Conservation (phyloP, 1,140 invertebrate species). For the Drosophila sucinea region DNA sequence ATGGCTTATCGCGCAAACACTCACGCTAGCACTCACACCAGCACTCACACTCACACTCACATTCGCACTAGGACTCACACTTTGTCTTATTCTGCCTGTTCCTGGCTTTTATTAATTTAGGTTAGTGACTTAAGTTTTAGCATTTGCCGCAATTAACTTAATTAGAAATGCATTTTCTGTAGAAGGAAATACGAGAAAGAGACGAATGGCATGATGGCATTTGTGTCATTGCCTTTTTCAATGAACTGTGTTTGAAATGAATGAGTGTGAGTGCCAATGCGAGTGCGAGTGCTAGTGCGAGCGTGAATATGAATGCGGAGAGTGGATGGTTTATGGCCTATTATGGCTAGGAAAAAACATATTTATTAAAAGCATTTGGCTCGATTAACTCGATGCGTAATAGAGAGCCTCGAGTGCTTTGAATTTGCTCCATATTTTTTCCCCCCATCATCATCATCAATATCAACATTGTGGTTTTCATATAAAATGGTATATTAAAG, state of each 20-base stretch:
- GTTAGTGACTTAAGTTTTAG: conserved; percentile 80
- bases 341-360: conserved; percentile 14
- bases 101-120: conserved; percentile 74
- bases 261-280: background rate
- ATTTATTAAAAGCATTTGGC: conserved; percentile 22
- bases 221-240: conserved; percentile 22
- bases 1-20: background rate
- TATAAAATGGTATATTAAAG: too few relatives aligned
- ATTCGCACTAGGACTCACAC: background rate
- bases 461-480: background rate
- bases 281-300: background rate
- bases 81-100: conserved; percentile 1
- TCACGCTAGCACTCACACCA: background rate
- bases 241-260: conserved; percentile 12
- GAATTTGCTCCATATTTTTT: background rate
- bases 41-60: background rate
- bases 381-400: conserved; percentile 14
- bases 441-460: background rate
- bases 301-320: background rate
- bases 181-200: background rate
- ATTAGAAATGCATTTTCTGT: conserved; percentile 77
- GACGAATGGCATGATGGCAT: conserved; percentile 1
- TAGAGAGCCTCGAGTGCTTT: conserved; percentile 8
- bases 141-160: conserved; percentile 81
- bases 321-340: conserved; percentile 16